Evolutionary conservation across 2,113 vertebrate genomes (phyloP).

Genomic region (Athene cunicularia): DNA sequence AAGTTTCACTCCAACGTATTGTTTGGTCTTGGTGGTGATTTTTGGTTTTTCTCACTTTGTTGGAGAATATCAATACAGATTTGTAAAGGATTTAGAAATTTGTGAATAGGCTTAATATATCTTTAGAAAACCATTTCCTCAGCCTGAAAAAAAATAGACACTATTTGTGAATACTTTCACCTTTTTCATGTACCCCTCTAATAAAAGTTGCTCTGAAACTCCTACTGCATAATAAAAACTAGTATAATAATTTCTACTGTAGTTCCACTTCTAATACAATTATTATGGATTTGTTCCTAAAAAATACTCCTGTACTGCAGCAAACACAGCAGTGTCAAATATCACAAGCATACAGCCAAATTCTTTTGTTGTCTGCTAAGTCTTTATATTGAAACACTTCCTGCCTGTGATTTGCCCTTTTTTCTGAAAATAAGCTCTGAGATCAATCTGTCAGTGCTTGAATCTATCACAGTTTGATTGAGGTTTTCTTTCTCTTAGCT

Average conservation of each 20-base stretch:
- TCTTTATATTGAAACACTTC: background rate
- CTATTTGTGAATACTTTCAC: background rate
- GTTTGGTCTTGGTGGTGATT: background rate
- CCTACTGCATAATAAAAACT: rapidly evolving
- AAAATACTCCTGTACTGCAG: background rate
- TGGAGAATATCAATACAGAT: background rate
- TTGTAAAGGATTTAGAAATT: background rate
- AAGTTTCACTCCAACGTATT: background rate
- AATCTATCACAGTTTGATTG: background rate
- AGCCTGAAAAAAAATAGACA: background rate
- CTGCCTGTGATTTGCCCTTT: background rate
- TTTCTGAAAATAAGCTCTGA: background rate
- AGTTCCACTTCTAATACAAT: background rate
- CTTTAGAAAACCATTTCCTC: background rate
- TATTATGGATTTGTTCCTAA: background rate
- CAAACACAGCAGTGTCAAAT: background rate
- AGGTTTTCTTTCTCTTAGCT: background rate
- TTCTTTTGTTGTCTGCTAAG: background rate
- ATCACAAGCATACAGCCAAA: background rate
- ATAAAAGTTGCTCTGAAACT: background rate
- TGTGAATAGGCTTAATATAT: background rate
- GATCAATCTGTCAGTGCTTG: background rate
- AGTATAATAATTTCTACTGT: background rate
- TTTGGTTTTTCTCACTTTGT: background rate
- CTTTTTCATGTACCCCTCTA: background rate